Conservation (phyloP, 2,113 vertebrate genomes). For the Chlamydotis undulata region DNA sequence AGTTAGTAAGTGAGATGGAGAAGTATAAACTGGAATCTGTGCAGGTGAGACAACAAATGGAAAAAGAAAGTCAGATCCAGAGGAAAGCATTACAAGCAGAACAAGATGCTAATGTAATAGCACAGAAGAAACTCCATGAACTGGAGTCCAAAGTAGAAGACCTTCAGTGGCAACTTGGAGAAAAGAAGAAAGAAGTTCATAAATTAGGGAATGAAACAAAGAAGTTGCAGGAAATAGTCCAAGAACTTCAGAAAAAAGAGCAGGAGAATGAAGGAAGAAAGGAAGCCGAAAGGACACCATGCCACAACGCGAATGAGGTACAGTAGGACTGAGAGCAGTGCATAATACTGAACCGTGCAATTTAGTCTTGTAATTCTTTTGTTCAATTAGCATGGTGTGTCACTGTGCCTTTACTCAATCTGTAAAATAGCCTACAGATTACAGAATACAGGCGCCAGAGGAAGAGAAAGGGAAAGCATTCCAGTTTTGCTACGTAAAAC, state of each 20-base stretch:
- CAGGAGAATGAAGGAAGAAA: slow-evolving; percentile 54
- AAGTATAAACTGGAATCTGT: slow-evolving; percentile 85
- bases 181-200: slow-evolving; percentile 76
- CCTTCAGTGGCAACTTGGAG: slow-evolving; percentile 81
- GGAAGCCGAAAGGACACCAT: slow-evolving; percentile 27
- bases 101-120: slow-evolving; percentile 79
- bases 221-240: slow-evolving; percentile 79
- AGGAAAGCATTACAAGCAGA: slow-evolving; percentile 77
- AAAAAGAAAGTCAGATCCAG: slow-evolving; percentile 82
- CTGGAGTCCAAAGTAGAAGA: slow-evolving; percentile 77
- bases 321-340: neutral
- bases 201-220: slow-evolving; percentile 82
- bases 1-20: slow-evolving; percentile 86
- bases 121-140: slow-evolving; percentile 77
- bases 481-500: neutral
- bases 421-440: neutral
- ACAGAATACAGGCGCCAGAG: neutral
- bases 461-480: neutral
- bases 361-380: neutral
- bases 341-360: neutral
- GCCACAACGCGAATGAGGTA: slow-evolving; percentile 74
- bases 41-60: slow-evolving; percentile 77
- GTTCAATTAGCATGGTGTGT: neutral
- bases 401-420: neutral
- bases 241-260: slow-evolving; percentile 71